Percentiles rank a stretch among this genome's conserved stretches.
These are phyloP conservation scores for Sesamia inferens DNA, from an alignment of 2,888 invertebrate genomes.

Conservation along the genomic window DNA sequence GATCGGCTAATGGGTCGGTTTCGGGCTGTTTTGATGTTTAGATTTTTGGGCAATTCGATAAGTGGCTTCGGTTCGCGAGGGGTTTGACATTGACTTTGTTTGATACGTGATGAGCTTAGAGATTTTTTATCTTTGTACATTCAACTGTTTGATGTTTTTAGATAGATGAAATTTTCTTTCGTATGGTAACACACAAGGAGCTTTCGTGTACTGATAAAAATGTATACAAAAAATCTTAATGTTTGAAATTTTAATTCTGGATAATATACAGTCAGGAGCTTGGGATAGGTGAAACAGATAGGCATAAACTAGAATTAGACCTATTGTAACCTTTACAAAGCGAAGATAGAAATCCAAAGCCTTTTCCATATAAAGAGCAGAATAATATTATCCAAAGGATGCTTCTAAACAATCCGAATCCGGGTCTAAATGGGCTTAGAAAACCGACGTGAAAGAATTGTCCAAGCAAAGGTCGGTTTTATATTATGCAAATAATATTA, in stretches of 20 bases:
- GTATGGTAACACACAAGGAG: too few species aligned
- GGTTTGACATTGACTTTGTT: neutral
- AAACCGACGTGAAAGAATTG: conserved; percentile 39
- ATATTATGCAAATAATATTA: conserved; percentile 59
- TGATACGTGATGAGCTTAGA: conserved; percentile 1
- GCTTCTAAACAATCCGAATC: conserved; percentile 37
- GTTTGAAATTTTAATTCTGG: neutral
- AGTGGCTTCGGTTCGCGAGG: conserved; percentile 9
- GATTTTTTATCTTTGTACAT: conserved; percentile 1
- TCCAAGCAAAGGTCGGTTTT: conserved; percentile 36
- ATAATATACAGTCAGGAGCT: neutral
- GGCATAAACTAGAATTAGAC: conserved; percentile 13
- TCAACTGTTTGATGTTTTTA: conserved; percentile 6
- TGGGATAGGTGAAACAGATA: neutral
- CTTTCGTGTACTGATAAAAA: too few species aligned
- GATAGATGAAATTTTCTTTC: neutral
- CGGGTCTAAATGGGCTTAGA: conserved; percentile 36
- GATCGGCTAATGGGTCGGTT: conserved; percentile 44
- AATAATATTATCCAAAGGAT: conserved; percentile 29
- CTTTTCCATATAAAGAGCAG: conserved; percentile 4
- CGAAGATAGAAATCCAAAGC: neutral
- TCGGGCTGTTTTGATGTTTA: conserved; percentile 37
- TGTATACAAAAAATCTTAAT: too few species aligned
- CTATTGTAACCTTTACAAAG: neutral
- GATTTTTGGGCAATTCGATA: conserved; percentile 37